A percentile compares a stretch with the other conserved stretches of the same genome.
These are phyloP conservation scores for Crepidodera aurea DNA, from an alignment of 2,888 invertebrate species.

Conservation along the genomic window DNA sequence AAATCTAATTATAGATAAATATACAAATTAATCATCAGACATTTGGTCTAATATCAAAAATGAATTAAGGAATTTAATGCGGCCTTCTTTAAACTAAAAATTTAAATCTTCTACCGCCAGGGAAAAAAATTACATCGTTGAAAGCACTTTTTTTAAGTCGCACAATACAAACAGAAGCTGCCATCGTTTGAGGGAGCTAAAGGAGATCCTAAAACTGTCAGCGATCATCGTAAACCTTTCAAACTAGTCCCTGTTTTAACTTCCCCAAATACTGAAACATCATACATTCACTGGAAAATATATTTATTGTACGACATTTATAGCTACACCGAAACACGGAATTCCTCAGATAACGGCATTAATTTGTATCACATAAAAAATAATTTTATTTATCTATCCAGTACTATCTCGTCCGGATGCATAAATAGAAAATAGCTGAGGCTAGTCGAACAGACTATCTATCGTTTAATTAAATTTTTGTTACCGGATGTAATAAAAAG, in stretches of 20 bases:
- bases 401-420: conserved; percentile 31
- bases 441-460: conserved; percentile 30
- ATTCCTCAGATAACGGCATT: conserved; percentile 25
- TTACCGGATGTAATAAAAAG: conserved; percentile 44
- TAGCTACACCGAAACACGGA: conserved; percentile 17
- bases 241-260: conserved; percentile 57
- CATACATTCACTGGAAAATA: conserved; percentile 43
- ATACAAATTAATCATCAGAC: too few relatives aligned
- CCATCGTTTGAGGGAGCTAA: conserved; percentile 53
- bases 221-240: conserved; percentile 62
- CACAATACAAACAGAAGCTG: conserved; percentile 50
- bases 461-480: conserved; percentile 42
- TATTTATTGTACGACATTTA: conserved; percentile 41
- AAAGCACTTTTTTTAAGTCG: conserved; percentile 40
- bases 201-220: conserved; percentile 61
- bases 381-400: conserved; percentile 29
- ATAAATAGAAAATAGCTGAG: conserved; percentile 38
- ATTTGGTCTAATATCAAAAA: not conserved
- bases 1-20: too few relatives aligned
- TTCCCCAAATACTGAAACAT: conserved; percentile 54
- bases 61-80: not conserved
- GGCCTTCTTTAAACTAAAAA: not conserved
- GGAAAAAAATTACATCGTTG: conserved; percentile 35
- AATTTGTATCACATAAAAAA: conserved; percentile 29
- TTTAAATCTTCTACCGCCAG: not conserved